Evolutionary conservation across 30 jellyfish, hydroid and myxozoan species (phyloP), one percentile per base, ranked within the genome.

Genomic region (Aurelia sp.): DNA sequence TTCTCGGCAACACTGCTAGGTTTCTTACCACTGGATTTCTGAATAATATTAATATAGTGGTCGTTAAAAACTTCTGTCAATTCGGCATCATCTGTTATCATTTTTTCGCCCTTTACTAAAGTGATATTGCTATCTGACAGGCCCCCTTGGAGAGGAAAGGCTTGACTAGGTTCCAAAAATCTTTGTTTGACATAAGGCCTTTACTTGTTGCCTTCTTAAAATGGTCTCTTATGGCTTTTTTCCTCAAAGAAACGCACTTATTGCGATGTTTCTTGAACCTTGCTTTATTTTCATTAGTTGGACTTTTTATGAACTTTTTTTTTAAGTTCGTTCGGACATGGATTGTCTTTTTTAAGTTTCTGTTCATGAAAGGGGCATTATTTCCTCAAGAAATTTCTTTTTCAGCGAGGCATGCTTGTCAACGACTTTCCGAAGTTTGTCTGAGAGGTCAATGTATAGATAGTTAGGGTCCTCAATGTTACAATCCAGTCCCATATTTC

Each of bases 391-490:
- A 17, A 76, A 22, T 38, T 58, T 76, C 53, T 20, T 76, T 76
- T 76, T 76, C 53, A 30, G 67, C 24, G 88, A 17, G 5, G 88
- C 88, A 76, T 76, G 88, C 19, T 76, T 76, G 57, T 76, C 88
- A 50, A 76, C 67, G 0, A 76, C 20, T n/a, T 48, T 55, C 22
- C 62, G 82, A 76, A 55, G 55, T 7, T 58, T 58, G 17, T 0
- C 22, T 53, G 68, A 9, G 44, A 76, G 88, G 57, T 76, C 58
- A 18, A 19, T n/a, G 69, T 72, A 67, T n/a, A 67, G 11, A 16
- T 13, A 0, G 16, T 67, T 67, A 21, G 78, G 55, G 35, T 67
- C 78, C 8, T 30, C 78, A n/a, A 67, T 20, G 8, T 16, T n/a
- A 67, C 50, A 17, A 20, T 35, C 78, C 19, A 67, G 3, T 8